Base-by-base conservation (phyloP, 2,888 invertebrate genomes). In the Trilocha varians region DNA sequence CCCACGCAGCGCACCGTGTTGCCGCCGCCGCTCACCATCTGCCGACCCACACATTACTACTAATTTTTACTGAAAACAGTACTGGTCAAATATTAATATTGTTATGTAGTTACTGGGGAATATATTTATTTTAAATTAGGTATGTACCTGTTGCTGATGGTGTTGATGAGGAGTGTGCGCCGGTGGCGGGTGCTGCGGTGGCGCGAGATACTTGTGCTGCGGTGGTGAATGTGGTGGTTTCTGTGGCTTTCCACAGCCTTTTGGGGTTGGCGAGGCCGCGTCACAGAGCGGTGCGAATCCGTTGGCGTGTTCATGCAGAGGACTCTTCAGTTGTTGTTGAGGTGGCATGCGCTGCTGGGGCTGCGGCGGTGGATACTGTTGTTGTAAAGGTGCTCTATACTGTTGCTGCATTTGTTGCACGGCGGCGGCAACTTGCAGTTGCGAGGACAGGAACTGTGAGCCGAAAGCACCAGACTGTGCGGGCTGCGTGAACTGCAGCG, bases 401-500 rank as follows among this genome's bases (percentile, higher is more conserved):
- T 86, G 86, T 59, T 83, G 83, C 73, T 83, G 83, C 84, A 84
- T 85, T 64, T 84, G 84, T 56, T 84, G 84, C 35, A 83, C 84
- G 41, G 84, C 84, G 32, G 82, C 82, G 11, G 83, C 84, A 14
- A 83, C 83, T 47, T 84, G 84, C 44, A 84, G 68, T 52, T 83
- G 84, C 46, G 80, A 77, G 1, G 83, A 80, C 14, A 84, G 69
- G 62, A 78, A 83, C 64, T 83, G 84, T 42, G 83, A 82, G 49
- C 74, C 68, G 58, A 82, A 84, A 8, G 87, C 84, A 47, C 75
- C 79, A 9, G 87, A 87, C 57, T 88, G 78, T 46, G 88, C 87
- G 1, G 87, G 88, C 58, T 89, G 89, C 43, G 90, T 88, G 70
- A 87, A 90, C 67, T 90, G 91, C 53, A 87, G 78, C 47, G 88